Base-by-base conservation (phyloP, 64 coral and sea anemone species). In the Trachythela sp. region DNA sequence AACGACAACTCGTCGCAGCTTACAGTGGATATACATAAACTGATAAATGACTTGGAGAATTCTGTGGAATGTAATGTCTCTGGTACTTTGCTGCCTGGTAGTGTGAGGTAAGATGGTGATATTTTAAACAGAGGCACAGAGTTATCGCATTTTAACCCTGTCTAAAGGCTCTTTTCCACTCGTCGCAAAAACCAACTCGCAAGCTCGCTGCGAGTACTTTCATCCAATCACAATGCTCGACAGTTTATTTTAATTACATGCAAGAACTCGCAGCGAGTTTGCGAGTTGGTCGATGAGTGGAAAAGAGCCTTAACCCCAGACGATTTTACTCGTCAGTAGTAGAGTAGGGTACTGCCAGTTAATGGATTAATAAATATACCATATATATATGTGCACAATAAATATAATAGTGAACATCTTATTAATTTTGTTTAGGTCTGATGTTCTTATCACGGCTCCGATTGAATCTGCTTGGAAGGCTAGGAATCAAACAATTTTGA, bases 401-500 rank as follows among this genome's bases (percentile, higher is more conserved):
- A 31, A 17, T n/a, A 18, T 13, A 38, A 13, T 17, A 59, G 54
- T 30, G 32, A 17, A 8, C 34, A 50, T 52, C 67, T 22, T 22
- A n/a, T 38, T 38, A 9, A 29, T 4, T 26, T 0, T 36, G 70
- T 70, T 87, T 22, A 98, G 95, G 85, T 89, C 96, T 8, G 96
- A 99, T 95, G 93, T 99, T 2, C 85, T 93, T 64, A 93, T 99
- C 38, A 99, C 96, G 20, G 91, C 93, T 14, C 91, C 90, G 33
- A 99, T 99, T 60, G 96, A 95, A 5, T 42, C 88, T 18, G 89
- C 80, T 1, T 99, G 96, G 96, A 92, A 94, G 9, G 85, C 71
- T 2, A 85, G 35, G 84, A 93, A 27, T 91, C 91, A 20, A 89
- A 91, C 60, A 86, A 93, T 94, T 86, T 75, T 99, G 18, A 99